These are phyloP conservation scores for Nestor notabilis DNA, from an alignment of 2,113 vertebrate genomes.

Conservation along the genomic window DNA sequence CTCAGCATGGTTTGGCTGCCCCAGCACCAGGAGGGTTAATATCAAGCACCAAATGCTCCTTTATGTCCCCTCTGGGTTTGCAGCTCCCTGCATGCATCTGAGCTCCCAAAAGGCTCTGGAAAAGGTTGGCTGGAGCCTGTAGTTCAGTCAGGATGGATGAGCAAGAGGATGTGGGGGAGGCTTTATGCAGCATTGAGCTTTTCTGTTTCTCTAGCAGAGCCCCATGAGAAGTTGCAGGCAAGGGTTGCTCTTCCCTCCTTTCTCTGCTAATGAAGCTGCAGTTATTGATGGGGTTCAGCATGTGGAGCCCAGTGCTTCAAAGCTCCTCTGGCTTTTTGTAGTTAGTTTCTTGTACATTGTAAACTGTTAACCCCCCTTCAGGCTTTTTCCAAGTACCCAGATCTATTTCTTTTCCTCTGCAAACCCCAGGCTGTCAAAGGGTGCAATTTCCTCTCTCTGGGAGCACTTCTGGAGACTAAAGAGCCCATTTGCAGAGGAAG, in stretches of 20 bases:
- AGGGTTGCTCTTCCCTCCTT: neutral
- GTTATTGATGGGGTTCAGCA: neutral
- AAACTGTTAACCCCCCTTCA: neutral
- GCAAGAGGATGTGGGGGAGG: neutral
- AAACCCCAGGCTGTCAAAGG: neutral
- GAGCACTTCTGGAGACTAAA: neutral
- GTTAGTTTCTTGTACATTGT: neutral
- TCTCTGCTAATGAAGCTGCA: neutral
- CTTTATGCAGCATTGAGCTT: neutral
- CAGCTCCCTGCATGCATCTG: neutral
- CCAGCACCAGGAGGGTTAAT: neutral
- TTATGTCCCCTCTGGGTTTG: neutral
- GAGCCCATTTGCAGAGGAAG: neutral
- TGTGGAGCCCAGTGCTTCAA: conserved; percentile 43
- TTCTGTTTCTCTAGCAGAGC: neutral
- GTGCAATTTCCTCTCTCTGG: neutral
- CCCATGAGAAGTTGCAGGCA: neutral
- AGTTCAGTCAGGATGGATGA: neutral
- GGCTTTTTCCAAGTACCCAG: neutral
- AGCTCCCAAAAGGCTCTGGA: neutral
- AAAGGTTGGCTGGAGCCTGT: neutral
- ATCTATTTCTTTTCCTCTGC: neutral
- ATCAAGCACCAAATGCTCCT: neutral
- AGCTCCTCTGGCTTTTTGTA: conserved; percentile 47
- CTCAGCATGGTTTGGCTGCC: neutral